phyloP scores from a whole-genome alignment of 1,140 invertebrate genomes.

The Sogatella furcifera region DNA sequence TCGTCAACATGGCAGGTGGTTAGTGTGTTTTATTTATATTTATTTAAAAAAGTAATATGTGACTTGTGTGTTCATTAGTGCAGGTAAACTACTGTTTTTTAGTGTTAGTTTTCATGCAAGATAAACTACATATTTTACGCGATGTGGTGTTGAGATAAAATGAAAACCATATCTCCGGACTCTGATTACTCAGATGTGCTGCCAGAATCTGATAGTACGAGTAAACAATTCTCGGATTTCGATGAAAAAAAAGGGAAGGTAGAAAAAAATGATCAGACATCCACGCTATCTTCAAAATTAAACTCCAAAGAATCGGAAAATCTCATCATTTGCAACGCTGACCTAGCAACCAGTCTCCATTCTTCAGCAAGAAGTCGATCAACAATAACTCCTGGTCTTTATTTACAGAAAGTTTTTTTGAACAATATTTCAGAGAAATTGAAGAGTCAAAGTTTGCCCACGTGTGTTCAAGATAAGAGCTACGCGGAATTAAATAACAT shows the following conservation, averaged over 20 bases:
- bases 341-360: slow-evolving; percentile 21
- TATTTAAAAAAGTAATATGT: too few relatives aligned
- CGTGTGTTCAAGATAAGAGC: slow-evolving; percentile 17
- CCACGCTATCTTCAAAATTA: neutral
- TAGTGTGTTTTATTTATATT: too few relatives aligned
- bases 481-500: neutral
- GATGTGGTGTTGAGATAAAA: neutral
- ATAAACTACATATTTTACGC: too few relatives aligned
- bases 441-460: slow-evolving; percentile 25
- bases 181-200: neutral
- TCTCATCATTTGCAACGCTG: slow-evolving; percentile 21
- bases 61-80: too few relatives aligned
- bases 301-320: slow-evolving; percentile 8
- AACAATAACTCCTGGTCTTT: slow-evolving; percentile 20
- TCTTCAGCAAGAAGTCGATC: slow-evolving; percentile 10
- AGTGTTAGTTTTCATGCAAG: too few relatives aligned
- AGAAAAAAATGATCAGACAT: neutral
- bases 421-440: slow-evolving; percentile 17
- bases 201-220: neutral
- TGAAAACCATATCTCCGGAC: neutral
- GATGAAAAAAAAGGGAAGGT: neutral
- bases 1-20: too few relatives aligned
- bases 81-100: too few relatives aligned
- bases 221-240: neutral
- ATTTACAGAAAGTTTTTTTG: slow-evolving; percentile 23